Percentiles rank a stretch among this genome's conserved stretches.
Evolutionary conservation across 2,113 vertebrate species (phyloP).

Genomic region (Colistium nudipinnis): DNA sequence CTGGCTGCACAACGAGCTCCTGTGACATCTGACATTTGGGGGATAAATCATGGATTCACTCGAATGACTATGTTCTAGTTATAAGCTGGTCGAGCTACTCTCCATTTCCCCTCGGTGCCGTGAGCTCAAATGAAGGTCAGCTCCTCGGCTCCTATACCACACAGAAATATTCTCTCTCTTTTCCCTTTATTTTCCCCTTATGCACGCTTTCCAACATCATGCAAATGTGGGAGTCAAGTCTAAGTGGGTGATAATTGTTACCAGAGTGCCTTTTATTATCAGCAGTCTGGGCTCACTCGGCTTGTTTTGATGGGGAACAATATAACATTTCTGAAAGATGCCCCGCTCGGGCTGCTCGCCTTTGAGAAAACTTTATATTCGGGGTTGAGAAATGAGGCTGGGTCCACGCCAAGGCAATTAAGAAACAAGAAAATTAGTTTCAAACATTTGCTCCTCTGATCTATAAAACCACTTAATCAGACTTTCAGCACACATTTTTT

Average conservation of each 20-base stretch:
- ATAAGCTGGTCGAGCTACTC: slow-evolving; percentile 61
- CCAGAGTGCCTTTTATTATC: slow-evolving; percentile 76
- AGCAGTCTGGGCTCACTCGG: slow-evolving; percentile 69
- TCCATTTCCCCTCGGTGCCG: slow-evolving; percentile 52
- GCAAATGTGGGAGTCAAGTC: slow-evolving; percentile 69
- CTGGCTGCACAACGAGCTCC: slow-evolving; percentile 70
- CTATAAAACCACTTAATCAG: slow-evolving; percentile 32
- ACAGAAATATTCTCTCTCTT: slow-evolving; percentile 34
- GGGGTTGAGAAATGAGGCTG: slow-evolving; percentile 39
- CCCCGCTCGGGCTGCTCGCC: slow-evolving; percentile 27
- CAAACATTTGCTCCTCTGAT: slow-evolving; percentile 28
- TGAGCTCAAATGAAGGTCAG: slow-evolving; percentile 74
- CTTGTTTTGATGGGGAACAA: slow-evolving; percentile 57
- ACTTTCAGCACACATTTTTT: no score
- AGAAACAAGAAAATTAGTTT: neutral
- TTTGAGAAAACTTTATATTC: slow-evolving; percentile 52
- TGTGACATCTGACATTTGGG: slow-evolving; percentile 76
- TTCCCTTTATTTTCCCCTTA: neutral
- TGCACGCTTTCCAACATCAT: slow-evolving; percentile 62
- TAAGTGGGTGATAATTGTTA: slow-evolving; percentile 80
- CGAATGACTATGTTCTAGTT: slow-evolving; percentile 72
- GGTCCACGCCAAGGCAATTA: slow-evolving; percentile 38
- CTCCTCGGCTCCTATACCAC: slow-evolving; percentile 25
- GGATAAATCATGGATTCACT: slow-evolving; percentile 76
- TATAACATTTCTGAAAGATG: slow-evolving; percentile 33